These are phyloP conservation scores for Mizuhopecten yessoensis DNA, from an alignment of 1,140 invertebrate genomes.

Conservation along the genomic window DNA sequence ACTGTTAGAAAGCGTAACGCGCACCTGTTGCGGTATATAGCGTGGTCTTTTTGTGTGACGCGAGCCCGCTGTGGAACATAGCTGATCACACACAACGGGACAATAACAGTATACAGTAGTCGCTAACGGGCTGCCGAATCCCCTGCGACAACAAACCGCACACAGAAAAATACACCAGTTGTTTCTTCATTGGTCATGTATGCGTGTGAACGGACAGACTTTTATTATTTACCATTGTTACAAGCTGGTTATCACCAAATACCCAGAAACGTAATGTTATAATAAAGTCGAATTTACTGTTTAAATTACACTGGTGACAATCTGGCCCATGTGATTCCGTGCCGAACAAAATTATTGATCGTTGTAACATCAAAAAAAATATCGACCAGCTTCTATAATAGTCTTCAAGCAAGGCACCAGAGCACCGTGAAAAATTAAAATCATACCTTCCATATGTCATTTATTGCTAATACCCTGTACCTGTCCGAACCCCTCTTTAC, in stretches of 20 bases:
- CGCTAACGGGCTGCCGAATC: not conserved
- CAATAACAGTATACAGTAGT: not conserved
- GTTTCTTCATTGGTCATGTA: not conserved
- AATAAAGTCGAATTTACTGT: too few species aligned
- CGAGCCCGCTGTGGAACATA: not conserved
- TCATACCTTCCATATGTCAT: too few species aligned
- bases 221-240: not conserved
- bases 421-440: too few species aligned
- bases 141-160: not conserved
- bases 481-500: too few species aligned
- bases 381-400: too few species aligned
- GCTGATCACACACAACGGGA: not conserved
- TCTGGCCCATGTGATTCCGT: too few species aligned
- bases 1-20: not conserved
- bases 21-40: constrained; percentile 20
- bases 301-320: too few species aligned
- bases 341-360: too few species aligned
- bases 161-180: not conserved
- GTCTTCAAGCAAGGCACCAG: too few species aligned
- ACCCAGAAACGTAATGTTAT: too few species aligned
- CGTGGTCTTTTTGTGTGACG: constrained; percentile 11
- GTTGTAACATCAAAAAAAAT: too few species aligned
- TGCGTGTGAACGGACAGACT: not conserved
- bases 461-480: too few species aligned
- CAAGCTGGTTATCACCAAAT: not conserved